Percentiles rank a stretch among this genome's conserved stretches.
Conservation (phyloP, 2,113 vertebrate species). For the Leptobrachium ailaonicum region DNA sequence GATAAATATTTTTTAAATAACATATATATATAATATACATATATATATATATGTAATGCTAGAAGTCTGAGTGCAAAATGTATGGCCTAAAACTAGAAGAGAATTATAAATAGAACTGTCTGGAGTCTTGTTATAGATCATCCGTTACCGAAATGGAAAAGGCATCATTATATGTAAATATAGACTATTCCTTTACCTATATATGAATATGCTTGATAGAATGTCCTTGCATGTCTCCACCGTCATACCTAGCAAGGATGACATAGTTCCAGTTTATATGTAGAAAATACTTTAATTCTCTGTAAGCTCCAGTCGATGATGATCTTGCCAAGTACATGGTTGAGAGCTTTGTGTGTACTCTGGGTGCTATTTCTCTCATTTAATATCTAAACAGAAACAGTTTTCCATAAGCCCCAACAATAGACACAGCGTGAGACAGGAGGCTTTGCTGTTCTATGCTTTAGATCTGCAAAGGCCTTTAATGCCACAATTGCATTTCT, state of each 20-base stretch:
- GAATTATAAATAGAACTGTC: no score
- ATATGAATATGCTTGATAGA: no score
- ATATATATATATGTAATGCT: no score
- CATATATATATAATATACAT: no score
- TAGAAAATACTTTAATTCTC: fast-evolving
- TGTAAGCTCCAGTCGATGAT: slow-evolving; percentile 15
- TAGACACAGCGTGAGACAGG: slow-evolving; percentile 10
- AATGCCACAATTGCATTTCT: not conserved
- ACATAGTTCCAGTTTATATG: not conserved
- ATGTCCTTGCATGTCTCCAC: not conserved
- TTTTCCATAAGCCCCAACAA: slow-evolving; percentile 34
- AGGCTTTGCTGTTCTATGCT: slow-evolving; percentile 9
- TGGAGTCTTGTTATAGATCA: no score
- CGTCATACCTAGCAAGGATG: slow-evolving; percentile 1
- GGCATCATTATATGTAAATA: no score
- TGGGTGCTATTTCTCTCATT: slow-evolving; percentile 13
- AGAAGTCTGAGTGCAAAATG: no score
- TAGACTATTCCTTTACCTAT: no score
- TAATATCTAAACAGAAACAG: slow-evolving; percentile 29
- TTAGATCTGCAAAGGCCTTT: not conserved
- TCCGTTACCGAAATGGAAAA: no score
- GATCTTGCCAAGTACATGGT: slow-evolving; percentile 28
- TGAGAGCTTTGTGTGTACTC: slow-evolving; percentile 36
- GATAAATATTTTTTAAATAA: no score
- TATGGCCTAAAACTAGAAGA: no score